Evolutionary conservation across 2,888 invertebrate genomes (phyloP).

Genomic region (Latrodectus hesperus): DNA sequence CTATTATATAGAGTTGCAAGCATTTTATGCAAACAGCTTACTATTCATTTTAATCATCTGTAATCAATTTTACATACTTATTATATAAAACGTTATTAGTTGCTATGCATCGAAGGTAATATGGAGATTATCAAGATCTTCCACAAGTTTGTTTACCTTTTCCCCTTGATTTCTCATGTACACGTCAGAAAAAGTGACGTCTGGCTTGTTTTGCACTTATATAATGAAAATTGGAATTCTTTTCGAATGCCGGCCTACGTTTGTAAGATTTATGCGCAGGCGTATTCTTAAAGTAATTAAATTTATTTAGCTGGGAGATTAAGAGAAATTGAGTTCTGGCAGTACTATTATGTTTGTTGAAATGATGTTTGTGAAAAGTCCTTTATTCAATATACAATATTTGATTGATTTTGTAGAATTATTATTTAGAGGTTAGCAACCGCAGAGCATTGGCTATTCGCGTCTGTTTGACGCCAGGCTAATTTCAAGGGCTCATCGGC

Average conservation of each 20-base stretch:
- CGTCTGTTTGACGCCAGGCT: conserved; percentile 29
- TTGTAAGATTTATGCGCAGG: background rate
- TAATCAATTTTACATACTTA: too few relatives aligned
- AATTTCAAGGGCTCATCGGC: conserved; percentile 17
- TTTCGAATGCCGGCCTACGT: background rate
- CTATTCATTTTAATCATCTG: too few relatives aligned
- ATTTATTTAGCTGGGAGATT: background rate
- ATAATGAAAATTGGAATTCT: too few relatives aligned
- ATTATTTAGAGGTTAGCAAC: background rate
- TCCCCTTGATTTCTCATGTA: too few relatives aligned
- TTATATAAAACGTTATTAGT: too few relatives aligned
- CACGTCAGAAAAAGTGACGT: too few relatives aligned
- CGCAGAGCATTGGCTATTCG: background rate
- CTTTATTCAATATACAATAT: background rate
- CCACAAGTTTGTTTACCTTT: too few relatives aligned
- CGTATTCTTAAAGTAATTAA: background rate
- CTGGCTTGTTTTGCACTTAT: too few relatives aligned
- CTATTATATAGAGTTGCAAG: too few relatives aligned
- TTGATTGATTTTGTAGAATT: background rate
- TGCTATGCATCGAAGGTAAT: too few relatives aligned
- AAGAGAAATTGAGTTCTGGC: background rate
- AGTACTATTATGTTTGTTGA: background rate
- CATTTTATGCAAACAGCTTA: too few relatives aligned
- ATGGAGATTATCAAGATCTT: too few relatives aligned
- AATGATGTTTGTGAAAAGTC: background rate